phyloP scores from a whole-genome alignment of 1,140 invertebrate species.

The Drosophila tristis region DNA sequence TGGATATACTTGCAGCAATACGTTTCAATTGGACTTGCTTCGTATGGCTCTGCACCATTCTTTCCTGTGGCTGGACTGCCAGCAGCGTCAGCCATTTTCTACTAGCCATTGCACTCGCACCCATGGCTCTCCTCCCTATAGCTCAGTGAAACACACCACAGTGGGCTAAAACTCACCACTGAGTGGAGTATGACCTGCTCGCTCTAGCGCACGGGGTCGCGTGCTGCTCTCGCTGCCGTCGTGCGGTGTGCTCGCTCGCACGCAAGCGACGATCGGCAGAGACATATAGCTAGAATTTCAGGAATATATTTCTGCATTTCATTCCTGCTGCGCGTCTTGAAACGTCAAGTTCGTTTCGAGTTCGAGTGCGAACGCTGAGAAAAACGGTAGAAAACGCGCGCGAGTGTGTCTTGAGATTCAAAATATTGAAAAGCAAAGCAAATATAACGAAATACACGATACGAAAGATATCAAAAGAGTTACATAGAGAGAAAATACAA shows the following conservation, averaged over 20 bases:
- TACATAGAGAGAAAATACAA: conserved; percentile 17
- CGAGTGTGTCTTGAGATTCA: conserved; percentile 22
- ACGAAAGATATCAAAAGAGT: conserved; percentile 13
- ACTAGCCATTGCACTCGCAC: conserved; percentile 42
- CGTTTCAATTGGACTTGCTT: conserved; percentile 64
- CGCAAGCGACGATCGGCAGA: conserved; percentile 20
- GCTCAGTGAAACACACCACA: conserved; percentile 36
- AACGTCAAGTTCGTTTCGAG: conserved; percentile 71
- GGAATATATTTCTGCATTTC: conserved; percentile 56
- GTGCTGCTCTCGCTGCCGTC: not conserved
- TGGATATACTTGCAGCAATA: not conserved
- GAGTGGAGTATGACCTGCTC: not conserved
- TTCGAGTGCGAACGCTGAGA: conserved; percentile 50
- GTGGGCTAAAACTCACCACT: conserved; percentile 17
- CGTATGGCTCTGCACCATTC: conserved; percentile 29
- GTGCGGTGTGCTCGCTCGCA: conserved; percentile 14
- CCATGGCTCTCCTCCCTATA: conserved; percentile 11
- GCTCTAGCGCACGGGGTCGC: conserved; percentile 10
- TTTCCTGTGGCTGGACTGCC: not conserved
- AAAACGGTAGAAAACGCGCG: conserved; percentile 42
- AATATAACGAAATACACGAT: conserved; percentile 3
- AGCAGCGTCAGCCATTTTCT: conserved; percentile 66
- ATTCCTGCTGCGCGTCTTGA: conserved; percentile 83
- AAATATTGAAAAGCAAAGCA: conserved; percentile 12
- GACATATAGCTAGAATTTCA: conserved; percentile 52